Base-by-base conservation (phyloP, 2,113 vertebrate species). In the Corythaeola cristata region DNA sequence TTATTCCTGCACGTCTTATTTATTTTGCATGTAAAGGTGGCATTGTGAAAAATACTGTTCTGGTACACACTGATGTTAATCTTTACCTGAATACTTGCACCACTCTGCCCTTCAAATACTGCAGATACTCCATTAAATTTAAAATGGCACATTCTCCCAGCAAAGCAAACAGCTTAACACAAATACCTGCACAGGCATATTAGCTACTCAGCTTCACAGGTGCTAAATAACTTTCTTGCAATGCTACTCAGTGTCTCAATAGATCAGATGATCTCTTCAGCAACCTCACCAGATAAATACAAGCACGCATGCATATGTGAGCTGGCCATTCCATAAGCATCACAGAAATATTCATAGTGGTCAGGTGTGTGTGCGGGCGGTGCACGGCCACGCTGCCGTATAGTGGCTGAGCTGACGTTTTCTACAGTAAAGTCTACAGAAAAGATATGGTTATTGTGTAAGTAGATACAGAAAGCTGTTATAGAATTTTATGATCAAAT, bases 321-420 rank as follows among this genome's bases (percentile, higher is more conserved):
- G 32, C 66, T 30, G 35, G 30, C 39, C 59, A 2, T 56, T 32
- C 88, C 53, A 21, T 35, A 39, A 50, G 8, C 55, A 60, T 10
- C 9, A 3, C 24, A 19, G 8, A 33, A 21, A 35, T 32, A 5
- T 7, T 60, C 59, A 1, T 0, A 7, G 66, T 1, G 4, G 37
- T 12, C 50, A 13, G 76, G 56, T 9, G 1, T 15, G 1, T 5
- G n/a, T 21, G 62, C 30, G 68, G 76, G 76, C 17, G 9, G 60
- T 6, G 32, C n/a, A 20, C 5, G 2, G 89, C 23, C 33, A 6
- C 5, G 4, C 64, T 50, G 55, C 39, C 12, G 1, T 21, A 5
- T 21, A 5, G 24, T 4, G 11, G 28, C 69, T 76, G 49, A 22
- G 1, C 49, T 30, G 27, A 2, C 3, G 19, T 37, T 33, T 64